Conservation (phyloP, 2,113 vertebrate species). For the Cyprinus carpio region DNA sequence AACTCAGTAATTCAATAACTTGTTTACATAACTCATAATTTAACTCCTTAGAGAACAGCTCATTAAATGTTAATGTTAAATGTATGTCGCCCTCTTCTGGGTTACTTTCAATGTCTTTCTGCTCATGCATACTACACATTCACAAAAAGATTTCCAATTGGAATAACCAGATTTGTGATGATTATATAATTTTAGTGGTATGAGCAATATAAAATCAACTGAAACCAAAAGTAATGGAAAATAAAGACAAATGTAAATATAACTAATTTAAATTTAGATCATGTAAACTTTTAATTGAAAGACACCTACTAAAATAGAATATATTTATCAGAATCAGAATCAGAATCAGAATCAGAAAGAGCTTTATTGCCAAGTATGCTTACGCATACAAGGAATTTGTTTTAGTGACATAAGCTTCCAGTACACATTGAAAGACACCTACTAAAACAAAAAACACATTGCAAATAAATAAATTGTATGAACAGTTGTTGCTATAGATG, state of each 20-base stretch:
- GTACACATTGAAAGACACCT: too few relatives aligned
- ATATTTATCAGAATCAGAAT: too few relatives aligned
- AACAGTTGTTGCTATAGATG: too few relatives aligned
- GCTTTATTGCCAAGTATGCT: too few relatives aligned
- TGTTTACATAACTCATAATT: not conserved
- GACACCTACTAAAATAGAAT: too few relatives aligned
- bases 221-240: not conserved
- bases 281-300: too few relatives aligned
- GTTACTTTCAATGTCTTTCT: not conserved
- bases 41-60: not conserved
- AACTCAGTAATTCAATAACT: too few relatives aligned
- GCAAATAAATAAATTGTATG: too few relatives aligned
- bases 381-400: too few relatives aligned
- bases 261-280: not conserved
- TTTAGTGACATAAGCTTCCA: too few relatives aligned
- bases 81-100: constrained; percentile 8
- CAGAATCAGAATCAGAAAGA: too few relatives aligned
- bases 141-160: not conserved
- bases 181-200: not conserved
- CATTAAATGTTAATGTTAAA: not conserved
- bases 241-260: not conserved
- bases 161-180: not conserved
- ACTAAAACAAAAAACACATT: too few relatives aligned
- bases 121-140: not conserved
- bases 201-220: not conserved